phyloP scores from a whole-genome alignment of 53 echinoderm and acorn worm species.

The Glandiceps talaboti region DNA sequence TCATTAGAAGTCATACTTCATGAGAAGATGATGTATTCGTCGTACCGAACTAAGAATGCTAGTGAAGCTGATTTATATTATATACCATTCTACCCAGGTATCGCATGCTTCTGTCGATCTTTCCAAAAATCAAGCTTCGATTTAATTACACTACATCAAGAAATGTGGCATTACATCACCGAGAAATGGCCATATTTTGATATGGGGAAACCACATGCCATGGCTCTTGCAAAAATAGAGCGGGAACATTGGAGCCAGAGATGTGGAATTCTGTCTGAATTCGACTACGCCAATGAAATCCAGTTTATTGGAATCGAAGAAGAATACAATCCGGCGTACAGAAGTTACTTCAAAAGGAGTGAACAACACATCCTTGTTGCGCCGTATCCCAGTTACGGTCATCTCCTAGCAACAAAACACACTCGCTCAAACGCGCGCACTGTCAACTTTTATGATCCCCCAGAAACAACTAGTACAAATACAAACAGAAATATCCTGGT shows the following conservation, averaged over 20 bases:
- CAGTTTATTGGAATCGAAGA: constrained; percentile 72
- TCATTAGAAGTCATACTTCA: constrained; percentile 60
- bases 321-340: constrained; percentile 45
- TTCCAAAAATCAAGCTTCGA: constrained; percentile 14
- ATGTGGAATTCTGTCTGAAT: constrained; percentile 61
- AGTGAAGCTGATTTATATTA: constrained; percentile 62
- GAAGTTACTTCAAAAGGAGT: constrained; percentile 57
- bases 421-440: constrained; percentile 5
- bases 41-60: constrained; percentile 44
- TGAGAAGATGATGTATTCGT: constrained; percentile 39
- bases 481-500: constrained; percentile 41
- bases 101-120: constrained; percentile 57
- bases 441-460: constrained; percentile 10
- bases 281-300: constrained; percentile 38
- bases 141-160: constrained; percentile 36
- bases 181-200: constrained; percentile 43
- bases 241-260: constrained; percentile 65
- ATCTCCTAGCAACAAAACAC: constrained; percentile 30
- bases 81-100: constrained; percentile 62
- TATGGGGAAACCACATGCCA: constrained; percentile 66
- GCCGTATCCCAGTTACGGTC: constrained; percentile 70
- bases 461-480: constrained; percentile 27
- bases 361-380: constrained; percentile 56
- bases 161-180: constrained; percentile 47
- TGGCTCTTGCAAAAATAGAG: constrained; percentile 65